phyloP scores from a whole-genome alignment of 2,797 vertebrate genomes.

The Muscicapa comitata region DNA sequence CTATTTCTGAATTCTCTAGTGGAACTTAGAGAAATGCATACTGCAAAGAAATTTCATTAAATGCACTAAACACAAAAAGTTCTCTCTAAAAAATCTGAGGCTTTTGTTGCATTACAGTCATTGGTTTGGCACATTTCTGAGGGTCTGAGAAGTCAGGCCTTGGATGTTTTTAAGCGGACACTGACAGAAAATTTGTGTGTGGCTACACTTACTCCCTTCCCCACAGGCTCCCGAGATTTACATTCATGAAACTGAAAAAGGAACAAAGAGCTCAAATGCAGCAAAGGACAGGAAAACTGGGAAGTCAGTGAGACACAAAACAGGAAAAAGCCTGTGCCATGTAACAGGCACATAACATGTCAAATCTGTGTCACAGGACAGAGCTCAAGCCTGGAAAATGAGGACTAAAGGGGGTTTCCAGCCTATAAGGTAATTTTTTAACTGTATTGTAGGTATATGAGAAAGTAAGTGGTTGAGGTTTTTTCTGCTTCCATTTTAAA shows the following conservation, averaged over 20 bases:
- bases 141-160: background rate
- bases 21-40: background rate
- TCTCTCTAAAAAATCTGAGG: background rate
- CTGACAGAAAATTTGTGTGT: background rate
- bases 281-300: background rate
- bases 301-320: background rate
- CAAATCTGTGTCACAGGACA: background rate
- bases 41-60: background rate
- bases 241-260: background rate
- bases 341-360: background rate
- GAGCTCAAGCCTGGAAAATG: background rate
- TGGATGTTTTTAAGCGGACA: background rate
- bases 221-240: background rate
- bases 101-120: background rate
- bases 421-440: background rate
- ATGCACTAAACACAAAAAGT: background rate
- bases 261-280: background rate
- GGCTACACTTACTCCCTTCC: background rate
- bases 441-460: background rate
- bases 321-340: constrained; percentile 19
- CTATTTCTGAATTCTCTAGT: background rate
- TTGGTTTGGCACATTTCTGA: background rate
- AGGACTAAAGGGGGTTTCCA: background rate
- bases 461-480: background rate
- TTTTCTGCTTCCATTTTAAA: background rate